Percentiles rank a stretch among this genome's conserved stretches.
Evolutionary conservation across 2,113 vertebrate genomes (phyloP).

Genomic region (Oncorhynchus clarkii): DNA sequence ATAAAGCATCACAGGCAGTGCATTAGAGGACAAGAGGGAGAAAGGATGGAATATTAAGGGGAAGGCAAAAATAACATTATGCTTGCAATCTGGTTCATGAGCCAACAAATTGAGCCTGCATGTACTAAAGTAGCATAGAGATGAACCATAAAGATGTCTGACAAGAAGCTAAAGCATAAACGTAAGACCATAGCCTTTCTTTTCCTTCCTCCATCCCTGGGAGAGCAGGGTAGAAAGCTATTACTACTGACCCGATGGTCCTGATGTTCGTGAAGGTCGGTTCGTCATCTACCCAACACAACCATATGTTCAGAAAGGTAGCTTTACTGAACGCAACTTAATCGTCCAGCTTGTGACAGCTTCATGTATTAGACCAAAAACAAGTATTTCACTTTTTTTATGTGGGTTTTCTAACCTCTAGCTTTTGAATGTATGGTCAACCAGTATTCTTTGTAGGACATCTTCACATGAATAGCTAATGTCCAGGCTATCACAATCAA

Average conservation of each 20-base stretch:
- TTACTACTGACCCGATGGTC: conserved; percentile 12
- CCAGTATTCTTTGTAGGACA: background rate
- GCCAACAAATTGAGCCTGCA: conserved; percentile 65
- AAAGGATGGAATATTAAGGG: conserved; percentile 58
- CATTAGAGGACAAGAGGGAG: conserved; percentile 53
- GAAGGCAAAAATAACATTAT: conserved; percentile 62
- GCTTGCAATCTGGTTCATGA: conserved; percentile 60
- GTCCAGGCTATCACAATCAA: background rate
- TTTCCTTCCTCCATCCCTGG: conserved; percentile 3
- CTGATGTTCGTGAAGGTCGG: background rate
- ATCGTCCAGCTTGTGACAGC: background rate
- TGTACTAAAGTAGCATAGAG: conserved; percentile 56
- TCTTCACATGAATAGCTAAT: background rate
- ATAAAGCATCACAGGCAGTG: conserved; percentile 43
- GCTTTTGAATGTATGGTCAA: background rate
- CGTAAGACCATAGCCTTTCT: conserved; percentile 26
- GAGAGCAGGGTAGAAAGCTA: conserved; percentile 20
- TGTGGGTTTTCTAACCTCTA: background rate
- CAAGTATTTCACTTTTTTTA: background rate
- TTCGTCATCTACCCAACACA: background rate
- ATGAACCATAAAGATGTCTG: conserved; percentile 58
- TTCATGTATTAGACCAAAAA: background rate
- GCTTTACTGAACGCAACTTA: background rate
- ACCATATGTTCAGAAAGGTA: background rate
- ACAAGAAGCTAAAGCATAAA: conserved; percentile 45